Evolutionary conservation across 1,140 invertebrate genomes (phyloP), one percentile per base, ranked within the genome.

Genomic region (Pogonomyrmex californicus): DNA sequence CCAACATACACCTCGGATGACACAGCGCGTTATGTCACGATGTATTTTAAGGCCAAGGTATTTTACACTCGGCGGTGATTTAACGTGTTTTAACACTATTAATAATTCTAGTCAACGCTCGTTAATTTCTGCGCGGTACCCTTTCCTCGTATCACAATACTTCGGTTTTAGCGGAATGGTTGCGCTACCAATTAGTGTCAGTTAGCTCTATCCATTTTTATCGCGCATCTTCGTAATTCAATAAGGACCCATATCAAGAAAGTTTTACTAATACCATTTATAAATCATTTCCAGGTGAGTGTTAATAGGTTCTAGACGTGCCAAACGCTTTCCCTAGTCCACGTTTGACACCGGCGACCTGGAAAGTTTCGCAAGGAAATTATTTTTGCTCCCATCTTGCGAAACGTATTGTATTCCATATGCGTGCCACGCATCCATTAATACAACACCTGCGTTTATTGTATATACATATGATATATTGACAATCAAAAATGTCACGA

Each of bases 341-440:
- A 41, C 30, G 41, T 83, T 83, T 83, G 79, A 83, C 79, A 83
- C 60, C 68, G 17, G 14, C 44, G 68, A 83, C 79, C 79, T 83
- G 79, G 79, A 83, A 83, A 83, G 79, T 83, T 83, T 83, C 79
- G 79, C 79, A 75, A 83, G 79, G 33, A 73, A 83, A 83, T 73
- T 36, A 83, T 83, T 83, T 83, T 83, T 51, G 79, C 79, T 83
- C 4, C 56, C 49, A 38, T 49, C 79, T 83, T 83, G 68, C 68
- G 68, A 83, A 83, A 83, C 33, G 41, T 38, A 83, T 83, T 83
- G 79, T 83, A 83, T 75, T 83, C 79, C 41, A 49, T 60, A 62
- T 83, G 33, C 41, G 41, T 44, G 70, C 79, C 41, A 23, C 30
- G n/a, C 36, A 83, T 83, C 79, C 79, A 83, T 83, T 75, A 83